Evolutionary conservation across 2,113 vertebrate species (phyloP).

Genomic region (Apeltes quadracus): DNA sequence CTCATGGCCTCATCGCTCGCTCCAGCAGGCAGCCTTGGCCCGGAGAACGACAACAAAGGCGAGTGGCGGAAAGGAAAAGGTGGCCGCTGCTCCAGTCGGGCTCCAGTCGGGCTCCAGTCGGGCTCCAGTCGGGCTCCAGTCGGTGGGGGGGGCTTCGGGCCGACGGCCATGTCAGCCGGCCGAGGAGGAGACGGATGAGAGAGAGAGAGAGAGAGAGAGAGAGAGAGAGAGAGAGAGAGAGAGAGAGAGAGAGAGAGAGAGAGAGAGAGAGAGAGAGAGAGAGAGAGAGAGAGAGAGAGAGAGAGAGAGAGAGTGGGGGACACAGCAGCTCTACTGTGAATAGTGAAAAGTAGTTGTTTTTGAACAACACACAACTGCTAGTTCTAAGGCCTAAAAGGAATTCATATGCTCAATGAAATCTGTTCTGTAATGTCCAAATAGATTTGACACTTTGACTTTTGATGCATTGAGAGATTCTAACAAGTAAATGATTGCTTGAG

Average conservation of each 20-base stretch:
- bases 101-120: conserved; percentile 60
- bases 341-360: no score
- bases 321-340: no score
- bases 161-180: conserved; percentile 48
- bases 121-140: conserved; percentile 48
- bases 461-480: no score
- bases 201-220: conserved; percentile 18
- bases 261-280: no score
- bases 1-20: conserved; percentile 29
- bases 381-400: no score
- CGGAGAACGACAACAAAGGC: conserved; percentile 57
- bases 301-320: no score
- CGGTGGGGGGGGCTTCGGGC: conserved; percentile 40
- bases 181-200: conserved; percentile 45
- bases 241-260: no score
- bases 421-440: not conserved
- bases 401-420: no score
- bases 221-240: not conserved
- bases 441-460: not conserved
- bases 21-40: conserved; percentile 54
- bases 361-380: no score
- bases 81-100: conserved; percentile 32
- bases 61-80: conserved; percentile 34
- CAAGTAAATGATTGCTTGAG: not conserved
- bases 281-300: no score